Evolutionary conservation across 2,888 invertebrate genomes (phyloP).

Genomic region (Drosophila mercatorum): DNA sequence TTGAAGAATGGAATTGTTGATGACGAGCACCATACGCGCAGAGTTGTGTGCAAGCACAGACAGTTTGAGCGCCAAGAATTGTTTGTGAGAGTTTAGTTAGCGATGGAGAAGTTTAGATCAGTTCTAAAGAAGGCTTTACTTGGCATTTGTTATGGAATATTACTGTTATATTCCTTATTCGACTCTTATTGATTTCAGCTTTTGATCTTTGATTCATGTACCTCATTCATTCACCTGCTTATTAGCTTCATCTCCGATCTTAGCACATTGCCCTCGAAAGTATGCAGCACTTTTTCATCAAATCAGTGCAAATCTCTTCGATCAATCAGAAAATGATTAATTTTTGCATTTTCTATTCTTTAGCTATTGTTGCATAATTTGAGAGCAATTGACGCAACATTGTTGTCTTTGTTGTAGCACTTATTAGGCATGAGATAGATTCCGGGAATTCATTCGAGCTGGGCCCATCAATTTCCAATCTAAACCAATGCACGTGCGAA

Average conservation of each 20-base stretch:
- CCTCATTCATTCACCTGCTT: neutral
- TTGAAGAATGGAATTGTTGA: conserved; percentile 1
- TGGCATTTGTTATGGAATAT: neutral
- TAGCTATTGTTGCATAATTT: conserved; percentile 49
- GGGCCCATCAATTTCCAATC: conserved; percentile 58
- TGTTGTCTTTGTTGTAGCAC: conserved; percentile 19
- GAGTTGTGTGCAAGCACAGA: neutral
- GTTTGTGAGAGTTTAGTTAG: neutral
- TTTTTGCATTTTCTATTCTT: neutral
- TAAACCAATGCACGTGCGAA: conserved; percentile 75
- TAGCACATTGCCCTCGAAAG: conserved; percentile 38
- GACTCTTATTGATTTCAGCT: no score
- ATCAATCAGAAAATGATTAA: no score
- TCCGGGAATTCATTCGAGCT: conserved; percentile 45
- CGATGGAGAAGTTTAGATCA: no score
- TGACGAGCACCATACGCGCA: neutral
- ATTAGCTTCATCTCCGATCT: neutral
- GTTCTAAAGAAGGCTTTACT: no score
- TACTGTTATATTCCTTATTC: neutral
- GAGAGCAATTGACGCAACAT: conserved; percentile 40
- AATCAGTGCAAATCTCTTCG: conserved; percentile 4
- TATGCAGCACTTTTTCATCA: conserved; percentile 47
- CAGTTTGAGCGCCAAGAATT: neutral
- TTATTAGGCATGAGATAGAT: conserved; percentile 30
- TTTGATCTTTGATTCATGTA: neutral